Base-by-base conservation (phyloP, 2,113 vertebrate genomes). In the Charadrius vociferus region DNA sequence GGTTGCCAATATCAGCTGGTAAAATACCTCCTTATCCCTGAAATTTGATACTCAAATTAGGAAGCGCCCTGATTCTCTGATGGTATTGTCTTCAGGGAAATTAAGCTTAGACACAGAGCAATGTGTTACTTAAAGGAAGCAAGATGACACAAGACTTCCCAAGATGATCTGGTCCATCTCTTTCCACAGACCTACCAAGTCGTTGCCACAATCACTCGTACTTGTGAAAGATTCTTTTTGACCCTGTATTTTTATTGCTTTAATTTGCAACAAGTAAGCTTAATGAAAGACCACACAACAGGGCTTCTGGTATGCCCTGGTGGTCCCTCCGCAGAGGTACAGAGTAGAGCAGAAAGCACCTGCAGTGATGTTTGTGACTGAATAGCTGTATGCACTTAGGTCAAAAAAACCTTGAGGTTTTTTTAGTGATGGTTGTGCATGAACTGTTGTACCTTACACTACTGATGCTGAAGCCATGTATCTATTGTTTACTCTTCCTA, bases 331-430 rank as follows among this genome's bases (percentile, higher is more conserved):
- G 26, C 2, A 37, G 41, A 58, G 8, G 12, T 23, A 23, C 8
- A 61, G 18, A 3, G 30, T 2, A 9, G 10, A 75, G 24, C 5
- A 73, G 15, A 88, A 86, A 56, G 8, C 4, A 23, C 6, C 36
- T 74, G 22, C 8, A 53, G 58, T 91, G 9, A 8, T 22, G 3
- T 45, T n/a, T 39, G 10, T 39, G 49, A 37, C 14, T 32, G 17
- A 36, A 53, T 8, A 84, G 15, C 10, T 4, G 1, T 0, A 0
- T 68, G 26, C 3, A 10, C 8, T 37, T 39, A 53, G 59, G 65
- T 7, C 4, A 2, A 72, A 55, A 70, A 61, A 63, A 26, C 3
- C n/a, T 56, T 26, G 22, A 75, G 32, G n/a, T n/a, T n/a, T n/a
- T n/a, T n/a, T n/a, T 2, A 34, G 5, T 15, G 21, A 71, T 36